Evolutionary conservation across 2,888 invertebrate genomes (phyloP).

Genomic region (Drosophila neotestacea): DNA sequence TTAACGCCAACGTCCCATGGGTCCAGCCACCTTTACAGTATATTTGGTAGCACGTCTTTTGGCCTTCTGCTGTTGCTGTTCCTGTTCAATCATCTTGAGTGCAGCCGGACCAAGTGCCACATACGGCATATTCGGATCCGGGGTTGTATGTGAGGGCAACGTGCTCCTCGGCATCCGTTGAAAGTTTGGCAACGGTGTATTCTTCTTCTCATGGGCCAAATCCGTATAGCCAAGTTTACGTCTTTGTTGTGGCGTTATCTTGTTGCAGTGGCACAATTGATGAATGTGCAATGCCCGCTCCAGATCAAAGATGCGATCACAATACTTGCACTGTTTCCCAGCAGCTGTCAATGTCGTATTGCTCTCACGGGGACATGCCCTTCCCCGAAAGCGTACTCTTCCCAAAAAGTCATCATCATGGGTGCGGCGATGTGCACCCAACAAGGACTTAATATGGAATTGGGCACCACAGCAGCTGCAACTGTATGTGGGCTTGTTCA

Average conservation of each 20-base stretch:
- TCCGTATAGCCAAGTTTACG: slow-evolving; percentile 68
- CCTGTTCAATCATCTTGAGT: slow-evolving; percentile 56
- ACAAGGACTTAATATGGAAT: slow-evolving; percentile 65
- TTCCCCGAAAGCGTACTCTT: slow-evolving; percentile 45
- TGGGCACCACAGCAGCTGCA: slow-evolving; percentile 60
- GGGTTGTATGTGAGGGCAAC: slow-evolving; percentile 3
- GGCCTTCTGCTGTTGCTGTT: slow-evolving; percentile 39
- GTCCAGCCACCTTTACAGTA: slow-evolving; percentile 42
- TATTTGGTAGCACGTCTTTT: slow-evolving; percentile 43
- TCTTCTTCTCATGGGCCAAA: slow-evolving; percentile 70
- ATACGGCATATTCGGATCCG: slow-evolving; percentile 49
- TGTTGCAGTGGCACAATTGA: slow-evolving; percentile 65
- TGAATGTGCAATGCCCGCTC: slow-evolving; percentile 72
- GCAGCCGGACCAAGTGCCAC: slow-evolving; percentile 50
- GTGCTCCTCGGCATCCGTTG: slow-evolving; percentile 14
- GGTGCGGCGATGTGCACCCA: slow-evolving; percentile 61
- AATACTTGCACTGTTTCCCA: slow-evolving; percentile 56
- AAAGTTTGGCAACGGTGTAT: slow-evolving; percentile 65
- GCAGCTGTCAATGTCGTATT: background rate
- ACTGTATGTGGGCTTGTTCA: slow-evolving; percentile 42
- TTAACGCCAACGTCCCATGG: slow-evolving; percentile 55
- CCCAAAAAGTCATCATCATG: slow-evolving; percentile 61
- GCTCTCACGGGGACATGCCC: slow-evolving; percentile 12
- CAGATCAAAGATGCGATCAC: slow-evolving; percentile 65
- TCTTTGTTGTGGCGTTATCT: slow-evolving; percentile 67